These are phyloP conservation scores for Sinocyclocheilus grahami DNA, from an alignment of 2,113 vertebrate species.

Conservation along the genomic window DNA sequence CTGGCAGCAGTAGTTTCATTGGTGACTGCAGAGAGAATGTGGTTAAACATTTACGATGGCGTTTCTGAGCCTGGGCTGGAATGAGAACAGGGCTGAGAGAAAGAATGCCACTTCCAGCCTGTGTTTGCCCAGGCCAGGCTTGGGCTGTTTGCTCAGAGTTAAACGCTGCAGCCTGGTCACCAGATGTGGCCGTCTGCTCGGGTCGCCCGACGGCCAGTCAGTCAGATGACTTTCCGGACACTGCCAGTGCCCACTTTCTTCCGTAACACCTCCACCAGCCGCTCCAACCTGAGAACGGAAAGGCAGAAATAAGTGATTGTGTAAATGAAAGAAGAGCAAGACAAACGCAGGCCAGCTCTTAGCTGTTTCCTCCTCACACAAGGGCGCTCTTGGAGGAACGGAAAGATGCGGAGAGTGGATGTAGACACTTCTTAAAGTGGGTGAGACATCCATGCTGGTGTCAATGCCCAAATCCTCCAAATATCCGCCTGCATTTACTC, in stretches of 20 bases:
- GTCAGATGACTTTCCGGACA: constrained; percentile 90
- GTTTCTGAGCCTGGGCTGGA: constrained; percentile 81
- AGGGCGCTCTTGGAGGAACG: constrained; percentile 64
- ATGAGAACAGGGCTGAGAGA: constrained; percentile 74
- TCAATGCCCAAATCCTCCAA: constrained; percentile 35
- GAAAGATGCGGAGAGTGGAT: constrained; percentile 65
- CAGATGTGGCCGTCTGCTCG: constrained; percentile 82
- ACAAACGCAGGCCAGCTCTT: constrained; percentile 55
- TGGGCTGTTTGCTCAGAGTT: constrained; percentile 85
- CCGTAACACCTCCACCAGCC: constrained; percentile 94
- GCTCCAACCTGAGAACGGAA: constrained; percentile 84
- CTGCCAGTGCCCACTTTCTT: constrained; percentile 94
- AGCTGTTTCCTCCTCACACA: constrained; percentile 27
- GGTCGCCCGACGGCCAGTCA: constrained; percentile 41
- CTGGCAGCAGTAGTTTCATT: constrained; percentile 8
- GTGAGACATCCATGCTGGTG: constrained; percentile 34
- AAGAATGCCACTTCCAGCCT: constrained; percentile 89
- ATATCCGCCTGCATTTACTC: constrained; percentile 39
- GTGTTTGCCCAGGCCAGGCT: constrained; percentile 90
- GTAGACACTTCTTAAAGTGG: constrained; percentile 66
- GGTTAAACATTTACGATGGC: constrained; percentile 90
- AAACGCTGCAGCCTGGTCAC: constrained; percentile 89
- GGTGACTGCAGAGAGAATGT: constrained; percentile 75
- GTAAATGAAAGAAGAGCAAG: constrained; percentile 68
- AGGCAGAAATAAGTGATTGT: constrained; percentile 66